These are phyloP conservation scores for Gymnogyps californianus DNA, from an alignment of 2,113 vertebrate genomes.

Conservation along the genomic window DNA sequence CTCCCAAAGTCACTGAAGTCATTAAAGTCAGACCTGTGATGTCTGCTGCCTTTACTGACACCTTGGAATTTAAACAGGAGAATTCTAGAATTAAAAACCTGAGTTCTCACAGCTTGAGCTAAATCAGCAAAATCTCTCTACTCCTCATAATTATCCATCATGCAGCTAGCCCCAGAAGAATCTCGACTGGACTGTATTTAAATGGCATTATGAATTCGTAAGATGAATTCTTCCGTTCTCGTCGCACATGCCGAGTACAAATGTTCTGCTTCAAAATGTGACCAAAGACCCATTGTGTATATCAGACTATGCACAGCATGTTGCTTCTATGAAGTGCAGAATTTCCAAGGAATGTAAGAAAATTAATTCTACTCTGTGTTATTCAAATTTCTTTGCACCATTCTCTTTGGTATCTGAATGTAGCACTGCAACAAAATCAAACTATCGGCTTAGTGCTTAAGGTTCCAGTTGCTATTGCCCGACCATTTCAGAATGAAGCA, in stretches of 20 bases:
- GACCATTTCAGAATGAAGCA: background rate
- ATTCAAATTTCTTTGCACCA: background rate
- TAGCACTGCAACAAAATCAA: background rate
- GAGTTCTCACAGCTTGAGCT: background rate
- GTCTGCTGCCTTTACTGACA: background rate
- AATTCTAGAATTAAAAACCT: background rate
- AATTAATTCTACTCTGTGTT: background rate
- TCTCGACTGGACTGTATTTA: background rate
- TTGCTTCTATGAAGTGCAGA: background rate
- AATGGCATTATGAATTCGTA: background rate
- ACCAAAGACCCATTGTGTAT: background rate
- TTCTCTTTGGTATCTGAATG: background rate
- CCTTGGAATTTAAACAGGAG: background rate
- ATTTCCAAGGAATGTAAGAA: background rate
- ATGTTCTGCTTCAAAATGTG: background rate
- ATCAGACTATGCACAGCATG: background rate
- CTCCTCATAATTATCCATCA: background rate
- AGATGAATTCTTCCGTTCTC: background rate
- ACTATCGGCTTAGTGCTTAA: background rate
- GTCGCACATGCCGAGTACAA: background rate
- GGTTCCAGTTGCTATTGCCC: background rate
- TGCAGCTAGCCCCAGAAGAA: background rate
- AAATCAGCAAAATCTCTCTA: background rate
- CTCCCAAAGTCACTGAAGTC: slow-evolving; percentile 7
- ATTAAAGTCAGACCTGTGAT: background rate